Percentiles rank a stretch among this genome's conserved stretches.
phyloP scores from a whole-genome alignment of 2,797 vertebrate genomes.

The Lagorchestes hirsutus region DNA sequence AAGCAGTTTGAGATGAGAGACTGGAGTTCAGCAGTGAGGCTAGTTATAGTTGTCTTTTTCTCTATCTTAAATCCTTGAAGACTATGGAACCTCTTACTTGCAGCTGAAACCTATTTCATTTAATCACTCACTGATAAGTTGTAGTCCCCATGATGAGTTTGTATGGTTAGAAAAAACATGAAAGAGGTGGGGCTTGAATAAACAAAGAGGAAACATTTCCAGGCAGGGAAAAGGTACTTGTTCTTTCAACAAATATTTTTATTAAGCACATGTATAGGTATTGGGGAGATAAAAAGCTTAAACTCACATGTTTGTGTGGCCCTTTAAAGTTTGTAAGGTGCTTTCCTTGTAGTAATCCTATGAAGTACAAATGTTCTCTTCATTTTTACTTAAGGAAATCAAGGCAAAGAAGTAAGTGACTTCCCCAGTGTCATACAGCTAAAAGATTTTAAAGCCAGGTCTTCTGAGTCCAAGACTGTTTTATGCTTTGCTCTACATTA shows the following conservation, averaged over 20 bases:
- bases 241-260: background rate
- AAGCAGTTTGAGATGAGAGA: background rate
- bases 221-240: background rate
- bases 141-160: background rate
- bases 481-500: background rate
- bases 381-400: background rate
- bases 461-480: background rate
- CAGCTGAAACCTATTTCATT: too few species aligned
- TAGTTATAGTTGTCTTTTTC: background rate
- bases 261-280: background rate
- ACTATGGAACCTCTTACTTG: too few species aligned
- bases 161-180: background rate
- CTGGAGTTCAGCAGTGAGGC: background rate
- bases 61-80: background rate
- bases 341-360: background rate
- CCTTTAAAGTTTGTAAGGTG: background rate
- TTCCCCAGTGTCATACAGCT: background rate
- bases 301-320: background rate
- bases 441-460: background rate
- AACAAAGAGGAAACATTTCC: background rate
- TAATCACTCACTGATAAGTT: too few species aligned
- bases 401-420: background rate
- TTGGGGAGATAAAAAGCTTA: background rate
- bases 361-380: background rate
- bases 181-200: background rate